These are phyloP conservation scores for Perdix hodgsoniae DNA, from an alignment of 2,797 vertebrate genomes.

Conservation along the genomic window DNA sequence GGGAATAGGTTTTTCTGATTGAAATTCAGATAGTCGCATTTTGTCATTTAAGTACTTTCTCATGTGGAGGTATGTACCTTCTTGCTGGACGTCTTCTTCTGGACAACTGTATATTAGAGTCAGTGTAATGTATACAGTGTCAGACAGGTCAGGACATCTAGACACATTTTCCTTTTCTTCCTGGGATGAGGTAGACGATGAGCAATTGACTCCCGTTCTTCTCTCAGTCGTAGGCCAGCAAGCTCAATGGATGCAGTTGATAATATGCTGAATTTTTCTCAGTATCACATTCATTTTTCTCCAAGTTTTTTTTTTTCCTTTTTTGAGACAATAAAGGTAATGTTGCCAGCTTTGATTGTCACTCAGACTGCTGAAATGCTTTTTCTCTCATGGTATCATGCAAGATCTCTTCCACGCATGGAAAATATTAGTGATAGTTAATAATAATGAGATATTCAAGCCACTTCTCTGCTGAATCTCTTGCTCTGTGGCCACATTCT, in stretches of 20 bases:
- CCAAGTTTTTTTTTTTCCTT: background rate
- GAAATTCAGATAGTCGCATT: background rate
- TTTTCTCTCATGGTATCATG: background rate
- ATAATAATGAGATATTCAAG: background rate
- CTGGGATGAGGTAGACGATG: fast-evolving
- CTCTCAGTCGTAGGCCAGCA: background rate
- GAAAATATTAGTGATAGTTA: background rate
- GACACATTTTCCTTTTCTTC: background rate
- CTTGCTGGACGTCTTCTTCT: background rate
- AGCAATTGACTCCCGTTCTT: background rate
- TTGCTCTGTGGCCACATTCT: background rate
- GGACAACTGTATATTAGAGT: background rate
- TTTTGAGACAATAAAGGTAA: background rate
- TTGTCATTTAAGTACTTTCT: background rate
- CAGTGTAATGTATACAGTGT: background rate
- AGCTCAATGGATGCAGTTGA: fast-evolving
- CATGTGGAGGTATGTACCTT: background rate
- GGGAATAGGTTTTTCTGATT: background rate
- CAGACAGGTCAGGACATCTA: background rate
- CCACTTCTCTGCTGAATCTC: background rate
- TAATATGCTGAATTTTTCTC: background rate
- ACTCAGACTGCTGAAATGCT: background rate
- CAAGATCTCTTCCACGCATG: fast-evolving
- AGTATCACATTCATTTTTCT: background rate
- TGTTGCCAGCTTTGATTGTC: background rate